phyloP scores from a whole-genome alignment of 2,113 vertebrate species.

The Indri indri region DNA sequence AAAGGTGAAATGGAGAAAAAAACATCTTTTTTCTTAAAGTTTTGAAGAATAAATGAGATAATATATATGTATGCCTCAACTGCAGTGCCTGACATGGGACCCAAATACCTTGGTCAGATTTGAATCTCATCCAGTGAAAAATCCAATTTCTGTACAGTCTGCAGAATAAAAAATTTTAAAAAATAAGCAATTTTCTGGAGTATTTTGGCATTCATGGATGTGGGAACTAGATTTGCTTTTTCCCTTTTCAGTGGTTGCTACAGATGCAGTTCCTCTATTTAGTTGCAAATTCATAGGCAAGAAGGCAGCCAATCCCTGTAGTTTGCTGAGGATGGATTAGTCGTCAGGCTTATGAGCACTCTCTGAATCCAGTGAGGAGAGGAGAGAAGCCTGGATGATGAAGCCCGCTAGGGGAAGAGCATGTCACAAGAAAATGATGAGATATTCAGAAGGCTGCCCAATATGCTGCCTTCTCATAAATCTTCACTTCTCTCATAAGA shows the following conservation, averaged over 20 bases:
- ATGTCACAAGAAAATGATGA: not conserved
- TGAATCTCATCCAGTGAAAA: not conserved
- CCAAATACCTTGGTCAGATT: not conserved
- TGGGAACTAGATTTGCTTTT: not conserved
- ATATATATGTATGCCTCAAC: not conserved
- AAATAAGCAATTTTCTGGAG: not conserved
- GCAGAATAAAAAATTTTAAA: not conserved
- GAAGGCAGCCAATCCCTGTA: not conserved
- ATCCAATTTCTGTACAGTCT: not conserved
- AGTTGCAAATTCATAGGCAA: not conserved
- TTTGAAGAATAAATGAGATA: not conserved
- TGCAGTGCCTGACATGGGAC: not conserved
- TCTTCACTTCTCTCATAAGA: not conserved
- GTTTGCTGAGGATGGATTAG: not conserved
- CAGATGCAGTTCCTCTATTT: not conserved
- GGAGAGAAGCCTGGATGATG: not conserved
- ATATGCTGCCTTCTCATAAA: constrained; percentile 1
- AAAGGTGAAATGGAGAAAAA: not conserved
- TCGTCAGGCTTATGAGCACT: not conserved
- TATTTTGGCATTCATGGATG: not conserved
- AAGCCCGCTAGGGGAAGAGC: not conserved
- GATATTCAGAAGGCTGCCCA: not conserved
- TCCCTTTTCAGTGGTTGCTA: not conserved
- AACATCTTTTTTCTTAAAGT: not conserved
- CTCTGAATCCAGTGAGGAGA: not conserved